A percentile compares a stretch with the other conserved stretches of the same genome.
Evolutionary conservation across 1,140 invertebrate genomes (phyloP).

Genomic region (Neodiprion fabricii): DNA sequence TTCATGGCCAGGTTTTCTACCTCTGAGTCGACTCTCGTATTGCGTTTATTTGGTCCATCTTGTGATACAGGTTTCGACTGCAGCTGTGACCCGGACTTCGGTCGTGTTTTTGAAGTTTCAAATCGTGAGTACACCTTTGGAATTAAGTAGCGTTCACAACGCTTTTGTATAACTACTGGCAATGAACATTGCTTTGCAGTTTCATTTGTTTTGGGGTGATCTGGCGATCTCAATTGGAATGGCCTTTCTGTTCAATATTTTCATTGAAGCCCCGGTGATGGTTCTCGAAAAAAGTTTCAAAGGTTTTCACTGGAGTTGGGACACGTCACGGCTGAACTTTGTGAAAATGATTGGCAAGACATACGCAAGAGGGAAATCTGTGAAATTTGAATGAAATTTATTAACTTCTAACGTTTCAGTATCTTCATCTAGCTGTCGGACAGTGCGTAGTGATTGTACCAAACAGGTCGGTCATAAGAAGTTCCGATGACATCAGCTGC

Average conservation of each 20-base stretch:
- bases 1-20: constrained; percentile 62
- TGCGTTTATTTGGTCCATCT: constrained; percentile 65
- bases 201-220: constrained; percentile 8
- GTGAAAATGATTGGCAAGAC: too few relatives aligned
- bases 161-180: neutral
- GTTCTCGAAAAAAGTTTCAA: neutral
- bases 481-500: too few relatives aligned
- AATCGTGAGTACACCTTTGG: constrained; percentile 16
- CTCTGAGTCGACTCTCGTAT: constrained; percentile 66
- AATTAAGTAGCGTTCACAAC: neutral
- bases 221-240: constrained; percentile 5
- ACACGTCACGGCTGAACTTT: too few relatives aligned
- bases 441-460: too few relatives aligned
- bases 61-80: constrained; percentile 27
- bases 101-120: constrained; percentile 22
- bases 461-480: too few relatives aligned
- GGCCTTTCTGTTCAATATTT: neutral
- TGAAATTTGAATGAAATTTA: too few relatives aligned
- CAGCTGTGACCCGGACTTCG: constrained; percentile 11
- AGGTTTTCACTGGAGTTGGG: neutral
- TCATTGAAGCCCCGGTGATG: neutral
- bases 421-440: too few relatives aligned
- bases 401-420: too few relatives aligned
- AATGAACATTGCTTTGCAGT: neutral
- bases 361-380: too few relatives aligned